These are phyloP conservation scores for Cotesia chilonis DNA, from an alignment of 1,140 invertebrate genomes.

Conservation along the genomic window DNA sequence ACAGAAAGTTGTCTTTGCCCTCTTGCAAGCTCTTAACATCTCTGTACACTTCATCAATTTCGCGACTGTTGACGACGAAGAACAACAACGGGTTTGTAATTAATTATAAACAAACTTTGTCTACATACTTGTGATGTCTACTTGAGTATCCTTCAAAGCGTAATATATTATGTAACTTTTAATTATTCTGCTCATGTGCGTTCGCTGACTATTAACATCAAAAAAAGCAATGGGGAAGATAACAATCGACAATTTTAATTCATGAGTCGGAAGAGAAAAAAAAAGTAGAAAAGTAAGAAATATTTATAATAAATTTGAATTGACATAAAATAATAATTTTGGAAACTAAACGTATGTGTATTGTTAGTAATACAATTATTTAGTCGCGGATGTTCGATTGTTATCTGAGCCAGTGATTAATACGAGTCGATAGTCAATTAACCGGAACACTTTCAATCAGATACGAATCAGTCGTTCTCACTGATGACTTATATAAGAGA, in stretches of 20 bases:
- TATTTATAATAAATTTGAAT: too few species aligned
- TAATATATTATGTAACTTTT: too few species aligned
- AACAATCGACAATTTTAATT: too few species aligned
- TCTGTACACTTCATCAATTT: neutral
- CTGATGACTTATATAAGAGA: conserved; percentile 16
- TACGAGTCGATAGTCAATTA: conserved; percentile 34
- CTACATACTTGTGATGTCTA: neutral
- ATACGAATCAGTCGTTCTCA: conserved; percentile 33
- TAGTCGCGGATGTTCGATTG: neutral
- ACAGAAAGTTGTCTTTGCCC: too few species aligned
- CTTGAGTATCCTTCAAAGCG: too few species aligned
- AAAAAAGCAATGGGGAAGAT: neutral
- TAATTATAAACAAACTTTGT: conserved; percentile 14
- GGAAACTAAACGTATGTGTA: neutral
- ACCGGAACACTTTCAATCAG: conserved; percentile 31
- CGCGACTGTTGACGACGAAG: neutral
- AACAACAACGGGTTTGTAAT: conserved; percentile 1
- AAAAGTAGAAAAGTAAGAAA: too few species aligned
- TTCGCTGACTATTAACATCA: neutral
- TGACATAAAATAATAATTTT: neutral
- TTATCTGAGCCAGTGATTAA: conserved; percentile 28
- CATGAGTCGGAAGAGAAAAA: too few species aligned
- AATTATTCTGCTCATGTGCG: too few species aligned
- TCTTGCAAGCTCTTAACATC: neutral
- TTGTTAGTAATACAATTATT: too few species aligned